These are phyloP conservation scores for Cryptotis parvus DNA, from an alignment of 2,113 vertebrate species.

Conservation along the genomic window DNA sequence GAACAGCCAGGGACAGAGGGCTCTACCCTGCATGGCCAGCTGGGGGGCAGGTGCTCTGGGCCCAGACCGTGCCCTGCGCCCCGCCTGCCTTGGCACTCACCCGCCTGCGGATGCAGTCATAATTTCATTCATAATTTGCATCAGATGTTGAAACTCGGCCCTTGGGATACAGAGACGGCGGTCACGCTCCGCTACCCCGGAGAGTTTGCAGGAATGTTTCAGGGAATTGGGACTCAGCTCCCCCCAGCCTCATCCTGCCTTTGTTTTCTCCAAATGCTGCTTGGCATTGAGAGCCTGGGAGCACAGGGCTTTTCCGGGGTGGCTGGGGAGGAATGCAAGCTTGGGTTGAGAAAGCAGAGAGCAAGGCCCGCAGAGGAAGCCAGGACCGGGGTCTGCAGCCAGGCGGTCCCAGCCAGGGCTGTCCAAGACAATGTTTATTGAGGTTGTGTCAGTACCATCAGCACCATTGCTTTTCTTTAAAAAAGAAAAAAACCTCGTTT, in stretches of 20 bases:
- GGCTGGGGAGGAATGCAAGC: not conserved
- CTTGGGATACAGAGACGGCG: constrained; percentile 34
- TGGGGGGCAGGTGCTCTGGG: not conserved
- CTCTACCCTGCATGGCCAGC: not conserved
- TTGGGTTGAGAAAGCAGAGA: not conserved
- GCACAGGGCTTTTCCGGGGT: not conserved
- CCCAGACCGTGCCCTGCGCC: not conserved
- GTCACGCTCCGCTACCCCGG: constrained; percentile 62
- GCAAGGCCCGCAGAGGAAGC: not conserved
- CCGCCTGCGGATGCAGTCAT: not conserved
- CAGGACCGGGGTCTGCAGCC: not conserved
- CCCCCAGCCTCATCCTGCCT: not conserved
- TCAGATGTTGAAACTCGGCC: constrained; percentile 73
- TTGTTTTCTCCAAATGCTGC: not conserved
- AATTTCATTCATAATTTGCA: constrained; percentile 78
- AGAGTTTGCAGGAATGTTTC: constrained; percentile 71
- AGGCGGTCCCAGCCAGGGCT: not conserved
- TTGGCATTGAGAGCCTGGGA: not conserved
- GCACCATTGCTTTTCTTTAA: constrained; percentile 93
- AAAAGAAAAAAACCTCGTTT: constrained; percentile 91
- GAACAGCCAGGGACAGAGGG: not conserved
- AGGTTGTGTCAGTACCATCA: constrained; percentile 94
- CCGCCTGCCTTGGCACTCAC: not conserved
- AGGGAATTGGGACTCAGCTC: not conserved
- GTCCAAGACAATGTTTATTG: constrained; percentile 92